Evolutionary conservation across 2,113 vertebrate genomes (phyloP).

Genomic region (Sinocyclocheilus anophthalmus): DNA sequence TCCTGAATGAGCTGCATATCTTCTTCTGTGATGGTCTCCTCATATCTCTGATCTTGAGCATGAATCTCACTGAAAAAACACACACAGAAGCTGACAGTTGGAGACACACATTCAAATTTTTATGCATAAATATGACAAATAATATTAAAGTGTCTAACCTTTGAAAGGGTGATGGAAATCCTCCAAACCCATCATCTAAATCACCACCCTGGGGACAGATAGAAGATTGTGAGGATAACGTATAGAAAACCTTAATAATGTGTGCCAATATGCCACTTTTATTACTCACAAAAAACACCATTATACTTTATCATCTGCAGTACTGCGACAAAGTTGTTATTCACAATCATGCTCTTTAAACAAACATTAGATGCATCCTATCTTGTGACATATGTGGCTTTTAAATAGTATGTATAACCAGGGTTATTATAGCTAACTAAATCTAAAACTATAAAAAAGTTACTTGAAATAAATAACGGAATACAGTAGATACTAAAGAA

Average conservation of each 20-base stretch:
- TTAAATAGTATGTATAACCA: neutral
- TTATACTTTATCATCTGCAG: neutral
- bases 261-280: neutral
- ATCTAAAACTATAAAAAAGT: no score
- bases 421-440: no score
- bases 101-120: neutral
- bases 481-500: no score
- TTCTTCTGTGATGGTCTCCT: conserved; percentile 90
- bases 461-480: no score
- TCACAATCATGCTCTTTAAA: neutral
- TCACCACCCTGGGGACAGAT: conserved; percentile 76
- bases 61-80: conserved; percentile 70
- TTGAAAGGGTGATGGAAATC: conserved; percentile 77
- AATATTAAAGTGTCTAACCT: conserved; percentile 70
- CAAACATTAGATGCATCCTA: neutral
- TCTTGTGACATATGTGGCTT: neutral
- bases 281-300: neutral
- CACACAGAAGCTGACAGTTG: neutral
- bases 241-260: no score
- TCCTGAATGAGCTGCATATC: conserved; percentile 92
- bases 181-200: conserved; percentile 83
- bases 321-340: no score
- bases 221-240: neutral
- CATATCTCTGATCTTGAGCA: conserved; percentile 81
- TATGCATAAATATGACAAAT: neutral